Evolutionary conservation across 2,888 invertebrate genomes (phyloP), one percentile per base, ranked within the genome.

Genomic region (Cabera pusaria): DNA sequence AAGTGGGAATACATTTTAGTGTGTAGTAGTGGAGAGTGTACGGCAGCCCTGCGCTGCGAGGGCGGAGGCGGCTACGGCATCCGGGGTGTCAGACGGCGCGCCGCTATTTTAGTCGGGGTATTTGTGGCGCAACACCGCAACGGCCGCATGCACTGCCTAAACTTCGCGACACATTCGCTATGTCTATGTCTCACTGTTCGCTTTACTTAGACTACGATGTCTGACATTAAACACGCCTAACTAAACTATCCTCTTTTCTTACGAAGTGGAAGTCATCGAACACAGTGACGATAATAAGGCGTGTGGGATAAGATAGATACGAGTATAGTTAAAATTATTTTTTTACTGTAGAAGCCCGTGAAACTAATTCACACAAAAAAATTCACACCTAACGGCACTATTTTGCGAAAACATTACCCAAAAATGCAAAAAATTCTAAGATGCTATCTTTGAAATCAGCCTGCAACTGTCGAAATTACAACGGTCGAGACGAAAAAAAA

Each of bases 21-120:
- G 3, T 14, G 4, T 2, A 14, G 3, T 14, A 14, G 14, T 14
- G 4, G 14, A 14, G 14, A n/a, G n/a, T n/a, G n/a, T n/a, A 9
- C n/a, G 41, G 34, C 41, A 49, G 22, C 36, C 43, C 41, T 31
- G 26, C 31, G 47, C 43, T 51, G 50, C 55, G 46, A 50, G 52
- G 59, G 42, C 48, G 41, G 44, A 16, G 33, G 47, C 35, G 55
- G 49, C 56, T 58, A 53, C 56, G 59, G 57, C 62, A 67, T 64
- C 71, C 77, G 66, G 73, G 79, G 77, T 76, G 76, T 69, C 72
- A 77, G 80, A 78, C 82, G 75, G 72, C 72, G 72, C 64, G 74
- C 60, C 74, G 75, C 77, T 85, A 85, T 85, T 85, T 84, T 68
- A 54, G 77, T 72, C 71, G 41, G 67, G 43, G 71, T 80, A 85